Evolutionary conservation across 2,113 vertebrate genomes (phyloP).

Genomic region (Saccopteryx leptura): DNA sequence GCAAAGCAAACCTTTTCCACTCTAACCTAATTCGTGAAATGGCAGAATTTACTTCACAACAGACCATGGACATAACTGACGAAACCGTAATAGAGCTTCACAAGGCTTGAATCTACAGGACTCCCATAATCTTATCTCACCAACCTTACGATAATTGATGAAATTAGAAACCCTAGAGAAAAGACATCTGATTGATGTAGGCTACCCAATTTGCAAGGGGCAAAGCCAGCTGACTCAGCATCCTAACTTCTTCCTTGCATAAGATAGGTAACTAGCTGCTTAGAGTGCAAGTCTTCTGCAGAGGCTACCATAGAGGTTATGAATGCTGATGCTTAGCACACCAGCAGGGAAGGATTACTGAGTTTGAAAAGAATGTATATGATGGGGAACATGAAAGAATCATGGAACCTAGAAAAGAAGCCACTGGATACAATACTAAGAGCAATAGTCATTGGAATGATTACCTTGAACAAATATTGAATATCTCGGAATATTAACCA

Average conservation of each 20-base stretch:
- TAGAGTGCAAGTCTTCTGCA: not conserved
- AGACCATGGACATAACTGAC: not conserved
- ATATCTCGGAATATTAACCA: not conserved
- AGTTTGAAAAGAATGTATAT: not conserved
- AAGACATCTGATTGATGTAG: not conserved
- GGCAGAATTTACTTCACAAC: not conserved
- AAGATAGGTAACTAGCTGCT: not conserved
- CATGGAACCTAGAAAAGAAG: not conserved
- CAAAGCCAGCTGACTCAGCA: not conserved
- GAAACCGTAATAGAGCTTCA: not conserved
- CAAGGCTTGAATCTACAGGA: not conserved
- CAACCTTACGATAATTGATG: not conserved
- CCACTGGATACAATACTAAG: not conserved
- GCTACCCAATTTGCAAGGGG: not conserved
- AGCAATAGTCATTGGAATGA: not conserved
- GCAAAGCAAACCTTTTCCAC: not conserved
- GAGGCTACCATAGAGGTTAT: not conserved
- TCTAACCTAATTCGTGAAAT: not conserved
- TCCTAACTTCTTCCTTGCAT: not conserved
- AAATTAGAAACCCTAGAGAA: not conserved
- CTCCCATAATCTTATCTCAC: not conserved
- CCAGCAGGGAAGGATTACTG: not conserved
- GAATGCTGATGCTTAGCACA: not conserved
- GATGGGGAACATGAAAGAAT: not conserved
- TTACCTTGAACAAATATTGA: not conserved